Conservation (phyloP, 2,113 vertebrate species). For the Ophiodon elongatus region DNA sequence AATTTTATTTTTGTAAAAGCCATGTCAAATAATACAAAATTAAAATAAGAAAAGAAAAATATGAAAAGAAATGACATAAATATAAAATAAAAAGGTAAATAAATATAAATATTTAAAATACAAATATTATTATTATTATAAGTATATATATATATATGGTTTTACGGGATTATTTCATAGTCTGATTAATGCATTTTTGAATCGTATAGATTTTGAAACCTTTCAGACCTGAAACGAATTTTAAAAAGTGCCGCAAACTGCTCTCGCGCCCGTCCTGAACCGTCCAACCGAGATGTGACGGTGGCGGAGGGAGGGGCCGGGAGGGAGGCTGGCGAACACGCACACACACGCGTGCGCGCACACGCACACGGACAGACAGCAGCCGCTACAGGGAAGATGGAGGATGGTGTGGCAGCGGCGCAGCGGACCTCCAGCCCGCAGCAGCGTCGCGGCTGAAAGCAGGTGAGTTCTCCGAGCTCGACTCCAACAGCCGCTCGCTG, state of each 20-base stretch:
- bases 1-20: neutral
- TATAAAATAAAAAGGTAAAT: no score
- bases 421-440: conserved; percentile 62
- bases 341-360: neutral
- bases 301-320: conserved; percentile 29
- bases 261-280: neutral
- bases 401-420: conserved; percentile 63
- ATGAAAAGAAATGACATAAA: no score
- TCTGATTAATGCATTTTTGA: neutral
- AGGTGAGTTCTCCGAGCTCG: conserved; percentile 64
- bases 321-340: conserved; percentile 11
- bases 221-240: neutral
- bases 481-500: neutral
- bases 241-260: neutral
- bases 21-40: neutral
- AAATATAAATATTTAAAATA: no score
- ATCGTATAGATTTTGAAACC: neutral
- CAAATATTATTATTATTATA: no score
- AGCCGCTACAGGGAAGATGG: conserved; percentile 77
- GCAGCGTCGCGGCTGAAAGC: conserved; percentile 40
- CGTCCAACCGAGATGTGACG: no score
- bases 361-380: neutral
- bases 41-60: no score
- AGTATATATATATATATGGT: neutral
- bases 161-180: neutral